Evolutionary conservation across 2,888 invertebrate genomes (phyloP), one percentile per base, ranked within the genome.

Genomic region (Drosophila leonis): DNA sequence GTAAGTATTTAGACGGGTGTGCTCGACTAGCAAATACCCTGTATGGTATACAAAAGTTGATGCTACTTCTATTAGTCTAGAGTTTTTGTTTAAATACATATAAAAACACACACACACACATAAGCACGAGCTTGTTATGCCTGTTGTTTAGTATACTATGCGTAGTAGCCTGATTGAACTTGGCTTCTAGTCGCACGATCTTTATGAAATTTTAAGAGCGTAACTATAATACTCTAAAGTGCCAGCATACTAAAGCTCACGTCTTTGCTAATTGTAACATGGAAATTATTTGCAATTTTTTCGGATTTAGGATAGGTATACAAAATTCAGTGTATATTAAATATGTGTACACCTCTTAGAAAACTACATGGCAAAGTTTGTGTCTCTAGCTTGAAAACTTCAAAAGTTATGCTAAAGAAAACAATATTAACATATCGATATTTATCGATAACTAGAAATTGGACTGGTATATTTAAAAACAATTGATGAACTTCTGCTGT

Each of bases 1-100:
- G 84, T 85, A 72, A 85, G 84, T 85, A 6, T 10, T 0, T 29
- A n/a, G 5, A n/a, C 9, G 46, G 46, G n/a, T 29, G 12, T 49
- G 7, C 7, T 3, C 48, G 31, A 49, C 48, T 18, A 31, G 29
- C 31, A 18, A 31, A 18, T 49, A 7, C 29, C 5, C 48, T 48
- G 29, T 15, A 20, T 15, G 3, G 0, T 44, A 8, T 24, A 3
- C 13, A 2, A 13, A 24, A 3, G 13, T 13, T 13, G 4, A 2
- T 24, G 12, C 0, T 20, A 3, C 13, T 5, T 7, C 1, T 6
- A 20, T n/a, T n/a, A n/a, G n/a, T n/a, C n/a, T n/a, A n/a, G n/a
- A n/a, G n/a, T n/a, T n/a, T 20, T 4, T 18, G 2, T 0, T 12
- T 12, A 42, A 5, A 42, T 42, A 4, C 2, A 10, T 20, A 6